Evolutionary conservation across 2,113 vertebrate genomes (phyloP).

Genomic region (Rhabdomys dilectus): DNA sequence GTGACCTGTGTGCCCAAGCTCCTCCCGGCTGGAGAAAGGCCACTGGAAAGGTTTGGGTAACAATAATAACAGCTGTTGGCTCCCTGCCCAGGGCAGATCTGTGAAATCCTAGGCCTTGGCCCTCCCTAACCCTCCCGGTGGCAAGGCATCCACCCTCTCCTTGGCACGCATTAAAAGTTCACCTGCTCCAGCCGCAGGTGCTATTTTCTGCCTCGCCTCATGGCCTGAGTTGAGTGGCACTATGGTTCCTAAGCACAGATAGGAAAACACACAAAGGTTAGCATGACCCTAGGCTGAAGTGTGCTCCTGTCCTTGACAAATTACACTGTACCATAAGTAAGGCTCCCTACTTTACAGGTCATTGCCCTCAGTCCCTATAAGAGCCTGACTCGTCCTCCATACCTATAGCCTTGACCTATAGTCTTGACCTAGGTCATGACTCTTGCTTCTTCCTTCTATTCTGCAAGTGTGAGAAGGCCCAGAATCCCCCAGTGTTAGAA

Average conservation of each 20-base stretch:
- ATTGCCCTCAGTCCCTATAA: background rate
- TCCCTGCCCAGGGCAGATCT: background rate
- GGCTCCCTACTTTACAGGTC: background rate
- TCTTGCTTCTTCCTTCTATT: background rate
- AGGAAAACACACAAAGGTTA: slow-evolving; percentile 46
- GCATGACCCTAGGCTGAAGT: background rate
- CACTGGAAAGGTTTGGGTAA: background rate
- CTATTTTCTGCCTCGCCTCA: slow-evolving; percentile 48
- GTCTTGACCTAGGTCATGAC: background rate
- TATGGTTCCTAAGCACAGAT: slow-evolving; percentile 3
- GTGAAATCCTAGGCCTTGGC: slow-evolving; percentile 29
- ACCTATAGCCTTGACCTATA: background rate
- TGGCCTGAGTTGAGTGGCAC: background rate
- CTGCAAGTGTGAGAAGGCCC: background rate
- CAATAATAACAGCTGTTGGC: background rate
- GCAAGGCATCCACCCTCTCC: background rate
- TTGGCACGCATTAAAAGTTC: slow-evolving; percentile 39
- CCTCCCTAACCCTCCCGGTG: background rate
- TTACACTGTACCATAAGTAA: background rate
- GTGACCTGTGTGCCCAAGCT: background rate
- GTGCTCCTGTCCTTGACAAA: background rate
- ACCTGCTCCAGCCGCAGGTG: slow-evolving; percentile 31
- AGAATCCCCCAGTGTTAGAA: background rate
- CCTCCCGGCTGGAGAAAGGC: slow-evolving; percentile 12
- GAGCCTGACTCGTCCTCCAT: background rate